These are phyloP conservation scores for Echinops telfairi DNA, from an alignment of 2,113 vertebrate species.

Conservation along the genomic window DNA sequence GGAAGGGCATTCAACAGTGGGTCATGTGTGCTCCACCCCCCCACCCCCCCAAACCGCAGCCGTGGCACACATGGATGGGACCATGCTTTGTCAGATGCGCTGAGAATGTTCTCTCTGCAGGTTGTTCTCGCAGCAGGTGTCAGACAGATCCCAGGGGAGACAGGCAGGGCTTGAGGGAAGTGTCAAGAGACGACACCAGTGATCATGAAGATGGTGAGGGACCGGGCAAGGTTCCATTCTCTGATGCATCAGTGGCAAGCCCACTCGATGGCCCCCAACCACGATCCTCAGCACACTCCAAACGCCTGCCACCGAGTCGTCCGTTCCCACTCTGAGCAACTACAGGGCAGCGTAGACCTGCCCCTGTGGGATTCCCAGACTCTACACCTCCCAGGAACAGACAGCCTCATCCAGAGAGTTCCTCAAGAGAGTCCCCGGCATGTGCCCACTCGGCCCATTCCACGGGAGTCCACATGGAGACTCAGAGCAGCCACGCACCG, in stretches of 20 bases:
- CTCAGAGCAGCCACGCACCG: no score
- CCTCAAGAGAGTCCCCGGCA: no score
- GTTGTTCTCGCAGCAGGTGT: background rate
- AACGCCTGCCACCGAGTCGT: no score
- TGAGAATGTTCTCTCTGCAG: background rate
- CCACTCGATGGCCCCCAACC: background rate
- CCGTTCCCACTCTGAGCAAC: no score
- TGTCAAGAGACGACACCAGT: no score
- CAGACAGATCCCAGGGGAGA: background rate
- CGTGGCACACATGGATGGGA: background rate
- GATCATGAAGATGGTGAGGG: background rate
- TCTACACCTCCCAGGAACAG: no score
- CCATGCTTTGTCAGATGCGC: accelerated
- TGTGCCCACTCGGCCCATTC: no score
- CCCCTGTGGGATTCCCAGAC: no score
- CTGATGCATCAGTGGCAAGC: background rate
- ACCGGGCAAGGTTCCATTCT: background rate
- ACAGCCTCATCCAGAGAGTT: no score
- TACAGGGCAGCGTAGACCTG: no score
- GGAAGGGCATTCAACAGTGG: accelerated
- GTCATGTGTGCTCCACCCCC: accelerated
- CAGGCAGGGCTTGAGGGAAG: background rate
- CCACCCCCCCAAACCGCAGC: accelerated
- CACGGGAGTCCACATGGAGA: no score
- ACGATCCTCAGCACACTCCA: no score